These are phyloP conservation scores for Poecile atricapillus DNA, from an alignment of 2,113 vertebrate species.

Conservation along the genomic window DNA sequence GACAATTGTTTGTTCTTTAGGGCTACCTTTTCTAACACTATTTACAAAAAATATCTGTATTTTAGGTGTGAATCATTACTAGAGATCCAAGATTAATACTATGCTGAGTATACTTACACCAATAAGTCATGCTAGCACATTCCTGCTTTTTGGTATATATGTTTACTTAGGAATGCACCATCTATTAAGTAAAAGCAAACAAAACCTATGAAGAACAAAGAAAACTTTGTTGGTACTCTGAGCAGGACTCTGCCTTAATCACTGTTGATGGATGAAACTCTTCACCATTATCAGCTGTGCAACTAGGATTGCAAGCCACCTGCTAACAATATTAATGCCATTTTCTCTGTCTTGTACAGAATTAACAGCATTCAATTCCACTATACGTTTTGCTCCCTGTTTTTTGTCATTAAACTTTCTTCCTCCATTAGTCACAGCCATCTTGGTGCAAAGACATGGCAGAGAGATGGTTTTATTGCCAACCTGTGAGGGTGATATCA, in stretches of 20 bases:
- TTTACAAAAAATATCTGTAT: not conserved
- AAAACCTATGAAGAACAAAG: not conserved
- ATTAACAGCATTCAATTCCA: not conserved
- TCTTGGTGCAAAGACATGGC: not conserved
- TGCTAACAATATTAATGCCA: not conserved
- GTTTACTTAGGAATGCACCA: not conserved
- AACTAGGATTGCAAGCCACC: not conserved
- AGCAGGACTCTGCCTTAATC: not conserved
- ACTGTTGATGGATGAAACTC: not conserved
- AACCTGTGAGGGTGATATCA: conserved; percentile 81
- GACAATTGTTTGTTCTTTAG: not conserved
- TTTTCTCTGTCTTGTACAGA: not conserved
- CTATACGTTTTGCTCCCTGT: not conserved
- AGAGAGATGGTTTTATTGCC: not conserved
- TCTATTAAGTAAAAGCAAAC: not conserved
- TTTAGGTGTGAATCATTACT: not conserved
- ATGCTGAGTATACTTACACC: not conserved
- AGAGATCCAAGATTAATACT: not conserved
- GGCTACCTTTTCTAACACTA: not conserved
- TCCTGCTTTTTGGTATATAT: not conserved
- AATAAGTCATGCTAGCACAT: not conserved
- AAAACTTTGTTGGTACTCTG: not conserved
- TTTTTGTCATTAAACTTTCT: not conserved
- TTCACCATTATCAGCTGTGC: not conserved
- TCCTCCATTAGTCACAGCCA: not conserved